Evolutionary conservation across 1,140 invertebrate genomes (phyloP).

Genomic region (Melipona quadrifasciata): DNA sequence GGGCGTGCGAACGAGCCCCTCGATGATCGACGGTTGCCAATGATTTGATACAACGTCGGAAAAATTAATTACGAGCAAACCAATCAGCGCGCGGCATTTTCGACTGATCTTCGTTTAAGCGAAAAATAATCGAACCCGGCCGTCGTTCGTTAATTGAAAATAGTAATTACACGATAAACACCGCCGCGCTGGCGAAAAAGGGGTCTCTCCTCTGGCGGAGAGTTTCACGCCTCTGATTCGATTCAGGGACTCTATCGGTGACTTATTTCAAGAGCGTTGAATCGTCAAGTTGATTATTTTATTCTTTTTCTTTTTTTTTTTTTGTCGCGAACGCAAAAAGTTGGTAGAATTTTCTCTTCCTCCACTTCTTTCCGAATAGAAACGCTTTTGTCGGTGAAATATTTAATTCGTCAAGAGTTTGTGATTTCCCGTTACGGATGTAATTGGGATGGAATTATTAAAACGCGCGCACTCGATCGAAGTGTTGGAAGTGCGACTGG

Average conservation of each 20-base stretch:
- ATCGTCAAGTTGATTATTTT: no score
- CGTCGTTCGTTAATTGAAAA: conserved; percentile 31
- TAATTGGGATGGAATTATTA: no score
- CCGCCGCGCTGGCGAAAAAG: not conserved
- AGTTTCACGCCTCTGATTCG: not conserved
- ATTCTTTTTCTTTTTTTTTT: no score
- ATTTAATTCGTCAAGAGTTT: no score
- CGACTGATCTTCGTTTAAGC: conserved; percentile 18
- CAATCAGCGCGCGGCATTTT: conserved; percentile 25
- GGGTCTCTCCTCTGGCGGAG: not conserved
- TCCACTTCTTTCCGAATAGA: no score
- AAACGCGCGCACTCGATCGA: not conserved
- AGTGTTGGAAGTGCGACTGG: not conserved
- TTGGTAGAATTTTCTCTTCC: no score
- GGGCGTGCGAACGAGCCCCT: not conserved
- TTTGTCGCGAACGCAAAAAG: no score
- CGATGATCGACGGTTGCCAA: conserved; percentile 10
- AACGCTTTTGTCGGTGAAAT: no score
- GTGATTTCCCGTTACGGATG: no score
- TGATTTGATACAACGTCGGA: conserved; percentile 29
- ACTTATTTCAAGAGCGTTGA: not conserved
- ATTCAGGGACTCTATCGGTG: not conserved
- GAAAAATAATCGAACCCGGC: conserved; percentile 27
- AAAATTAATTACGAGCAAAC: conserved; percentile 37
- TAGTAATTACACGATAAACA: conserved; percentile 42